Evolutionary conservation across 2,888 invertebrate genomes (phyloP), one percentile per base, ranked within the genome.

Genomic region (Panzeria rudis): DNA sequence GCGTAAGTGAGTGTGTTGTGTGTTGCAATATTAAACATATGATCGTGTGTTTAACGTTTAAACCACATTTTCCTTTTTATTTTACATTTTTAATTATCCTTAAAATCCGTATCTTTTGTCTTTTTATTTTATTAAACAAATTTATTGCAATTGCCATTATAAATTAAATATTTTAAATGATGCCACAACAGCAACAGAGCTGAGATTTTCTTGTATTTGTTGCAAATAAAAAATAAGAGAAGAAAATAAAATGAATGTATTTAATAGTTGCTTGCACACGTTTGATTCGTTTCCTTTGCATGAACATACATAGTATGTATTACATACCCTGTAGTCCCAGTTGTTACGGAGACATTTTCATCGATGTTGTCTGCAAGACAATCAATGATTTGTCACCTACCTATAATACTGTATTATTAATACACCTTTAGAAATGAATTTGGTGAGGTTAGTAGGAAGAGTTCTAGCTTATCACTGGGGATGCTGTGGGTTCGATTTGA

Each of bases 31-130:
- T 78, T 29, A 38, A 68, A 78, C 50, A 9, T 38, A 38, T 7
- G 13, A 11, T 2, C 56, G 17, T 69, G 66, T 68, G 56, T 80
- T 80, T 76, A 80, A 76, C 32, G 71, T 80, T 72, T 52, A 66
- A 84, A 76, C 80, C 84, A 80, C 80, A 84, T 76, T 84, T 80
- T 72, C 66, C 76, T 80, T 77, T 76, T 72, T 80, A 66, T 76
- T 71, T 84, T 77, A 64, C 80, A 84, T 84, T 76, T 84, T 72
- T 80, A 84, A 84, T 80, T 76, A 80, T 84, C 84, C 76, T 84
- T 84, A 76, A 84, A 84, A 80, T 72, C 69, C 61, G 52, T 80
- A 84, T 84, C 52, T 80, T 76, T 76, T 80, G 61, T 68, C 20
- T 56, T 68, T 69, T 78, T 72, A 79, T 84, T 84, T 84, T 82